Base-by-base conservation (phyloP, 2,113 vertebrate species). In the Picathartes gymnocephalus region DNA sequence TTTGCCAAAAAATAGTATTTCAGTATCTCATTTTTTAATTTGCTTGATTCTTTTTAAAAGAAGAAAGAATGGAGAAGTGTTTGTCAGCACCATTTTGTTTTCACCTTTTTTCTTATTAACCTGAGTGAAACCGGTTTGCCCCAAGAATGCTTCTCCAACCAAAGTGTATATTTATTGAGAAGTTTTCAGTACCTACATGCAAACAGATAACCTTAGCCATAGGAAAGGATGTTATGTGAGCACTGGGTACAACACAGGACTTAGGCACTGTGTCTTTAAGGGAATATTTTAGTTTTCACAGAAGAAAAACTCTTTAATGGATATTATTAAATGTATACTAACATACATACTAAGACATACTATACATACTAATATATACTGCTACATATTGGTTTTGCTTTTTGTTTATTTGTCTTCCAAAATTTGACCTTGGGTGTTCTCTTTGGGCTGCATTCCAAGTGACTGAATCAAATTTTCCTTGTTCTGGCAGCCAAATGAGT, bases 391-490 rank as follows among this genome's bases (percentile, higher is more conserved):
- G 39, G 10, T 68, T 82, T 65, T 78, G 3, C 1, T 91, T 73
- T 96, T 95, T 95, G 64, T 90, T 97, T 96, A 64, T 53, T 76
- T 81, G 84, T 12, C 7, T 96, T 93, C 62, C 71, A 61, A 91
- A 68, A 93, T 30, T 62, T 96, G 91, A 97, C 68, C 80, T 93
- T 68, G 84, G 8, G 44, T 88, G 73, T 90, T 85, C 88, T 88
- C 66, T 95, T 96, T 92, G 88, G 95, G 81, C 80, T 92, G 7
- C 27, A 71, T 96, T 98, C 93, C 96, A 96, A 76, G 24, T 39
- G 25, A 18, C 33, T 60, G 62, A 89, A 89, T 54, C 3, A 6
- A 86, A 17, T 60, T 91, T 81, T 72, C 15, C 5, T 81, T 92
- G 8, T 78, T 57, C 57, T 79, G 45, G 56, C 45, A 65, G 61